Evolutionary conservation across 2,113 vertebrate genomes (phyloP).

Genomic region (Mionectes macconnelli): DNA sequence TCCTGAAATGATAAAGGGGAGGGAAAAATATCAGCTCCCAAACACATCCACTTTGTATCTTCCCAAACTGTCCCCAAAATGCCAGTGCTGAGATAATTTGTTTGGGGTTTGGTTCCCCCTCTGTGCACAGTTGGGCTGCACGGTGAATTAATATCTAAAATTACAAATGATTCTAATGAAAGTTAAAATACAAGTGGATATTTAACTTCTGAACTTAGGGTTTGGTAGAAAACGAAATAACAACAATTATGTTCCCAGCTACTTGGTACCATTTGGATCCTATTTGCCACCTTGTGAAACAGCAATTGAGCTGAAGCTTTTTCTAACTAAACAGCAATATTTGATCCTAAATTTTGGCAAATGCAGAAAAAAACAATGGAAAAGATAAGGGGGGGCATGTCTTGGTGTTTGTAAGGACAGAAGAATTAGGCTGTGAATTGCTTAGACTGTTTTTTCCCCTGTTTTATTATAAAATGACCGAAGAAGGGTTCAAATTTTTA

Average conservation of each 20-base stretch:
- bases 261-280: neutral
- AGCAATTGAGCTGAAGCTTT: neutral
- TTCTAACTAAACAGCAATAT: neutral
- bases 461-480: neutral
- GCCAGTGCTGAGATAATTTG: neutral
- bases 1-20: constrained; percentile 70
- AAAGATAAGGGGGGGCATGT: neutral
- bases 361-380: neutral
- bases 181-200: neutral
- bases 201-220: neutral
- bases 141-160: neutral
- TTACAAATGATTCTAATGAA: neutral
- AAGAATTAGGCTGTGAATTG: neutral
- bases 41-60: neutral
- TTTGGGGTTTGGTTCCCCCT: constrained; percentile 55
- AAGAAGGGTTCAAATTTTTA: neutral
- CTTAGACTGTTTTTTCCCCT: neutral
- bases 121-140: neutral
- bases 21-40: constrained; percentile 19
- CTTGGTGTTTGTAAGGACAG: neutral
- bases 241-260: neutral
- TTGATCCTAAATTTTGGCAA: neutral
- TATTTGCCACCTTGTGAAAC: neutral
- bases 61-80: constrained; percentile 10
- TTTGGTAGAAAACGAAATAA: neutral